These are phyloP conservation scores for Bufo bufo DNA, from an alignment of 2,113 vertebrate species.

Conservation along the genomic window DNA sequence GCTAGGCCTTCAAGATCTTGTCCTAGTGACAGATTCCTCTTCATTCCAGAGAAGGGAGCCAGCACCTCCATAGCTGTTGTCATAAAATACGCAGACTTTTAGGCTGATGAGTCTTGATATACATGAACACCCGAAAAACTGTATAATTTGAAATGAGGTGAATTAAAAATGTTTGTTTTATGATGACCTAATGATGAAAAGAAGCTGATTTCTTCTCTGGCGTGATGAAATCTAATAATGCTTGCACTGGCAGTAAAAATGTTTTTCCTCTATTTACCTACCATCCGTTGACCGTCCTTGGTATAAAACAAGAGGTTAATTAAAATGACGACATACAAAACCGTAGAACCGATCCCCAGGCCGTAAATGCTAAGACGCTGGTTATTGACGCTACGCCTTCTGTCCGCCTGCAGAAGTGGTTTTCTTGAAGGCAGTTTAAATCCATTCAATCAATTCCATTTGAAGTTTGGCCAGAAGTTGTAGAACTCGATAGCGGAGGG, in stretches of 20 bases:
- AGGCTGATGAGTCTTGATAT: neutral
- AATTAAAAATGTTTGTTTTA: neutral
- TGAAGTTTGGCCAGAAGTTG: conserved; percentile 21
- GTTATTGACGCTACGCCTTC: neutral
- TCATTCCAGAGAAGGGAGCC: neutral
- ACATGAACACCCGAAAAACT: neutral
- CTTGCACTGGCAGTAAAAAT: neutral
- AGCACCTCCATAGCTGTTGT: neutral
- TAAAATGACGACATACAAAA: neutral
- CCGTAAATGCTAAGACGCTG: neutral
- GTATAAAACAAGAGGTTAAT: conserved; percentile 18
- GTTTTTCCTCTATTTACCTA: neutral
- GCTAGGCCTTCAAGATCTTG: too few species aligned
- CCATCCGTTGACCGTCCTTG: neutral
- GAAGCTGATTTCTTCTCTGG: neutral
- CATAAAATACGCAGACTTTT: neutral
- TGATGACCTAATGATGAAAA: neutral
- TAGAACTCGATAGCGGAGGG: neutral
- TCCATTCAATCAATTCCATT: neutral
- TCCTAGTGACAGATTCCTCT: too few species aligned
- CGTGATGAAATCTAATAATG: neutral
- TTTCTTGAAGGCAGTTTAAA: neutral
- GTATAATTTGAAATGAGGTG: neutral
- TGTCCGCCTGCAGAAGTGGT: neutral
- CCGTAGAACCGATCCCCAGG: neutral